Percentiles rank a stretch among this genome's conserved stretches.
phyloP scores from a whole-genome alignment of 2,113 vertebrate genomes.

The Pachycephala philippinensis region DNA sequence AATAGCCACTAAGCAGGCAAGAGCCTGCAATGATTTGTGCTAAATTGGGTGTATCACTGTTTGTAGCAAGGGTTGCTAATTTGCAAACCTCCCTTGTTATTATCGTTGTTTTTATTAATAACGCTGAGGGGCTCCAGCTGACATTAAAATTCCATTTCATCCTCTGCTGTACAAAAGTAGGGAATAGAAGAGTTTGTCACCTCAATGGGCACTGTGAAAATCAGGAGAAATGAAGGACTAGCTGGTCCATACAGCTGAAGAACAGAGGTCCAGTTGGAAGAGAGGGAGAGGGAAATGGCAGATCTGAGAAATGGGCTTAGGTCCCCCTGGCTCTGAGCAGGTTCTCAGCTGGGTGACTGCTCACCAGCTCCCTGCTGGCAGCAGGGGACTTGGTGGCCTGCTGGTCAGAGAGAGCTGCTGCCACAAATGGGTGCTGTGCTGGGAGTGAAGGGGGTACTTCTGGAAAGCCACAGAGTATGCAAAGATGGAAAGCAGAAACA shows the following conservation, averaged over 20 bases:
- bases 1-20: conserved; percentile 58
- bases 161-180: neutral
- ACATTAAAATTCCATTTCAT: neutral
- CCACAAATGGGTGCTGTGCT: neutral
- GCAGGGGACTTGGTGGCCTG: neutral
- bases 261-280: neutral
- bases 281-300: neutral
- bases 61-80: conserved; percentile 54
- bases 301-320: neutral
- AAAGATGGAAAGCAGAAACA: neutral
- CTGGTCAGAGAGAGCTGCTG: neutral
- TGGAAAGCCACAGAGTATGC: neutral
- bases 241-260: neutral
- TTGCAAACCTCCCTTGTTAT: conserved; percentile 49
- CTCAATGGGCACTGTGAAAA: neutral
- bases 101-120: conserved; percentile 45
- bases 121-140: neutral
- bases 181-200: neutral
- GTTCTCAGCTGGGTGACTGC: neutral
- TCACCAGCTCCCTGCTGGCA: neutral
- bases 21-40: conserved; percentile 47
- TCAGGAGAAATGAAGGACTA: neutral
- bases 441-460: neutral
- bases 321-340: neutral
- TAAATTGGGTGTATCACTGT: conserved; percentile 53